A percentile compares a stretch with the other conserved stretches of the same genome.
These are phyloP conservation scores for Morinoia aosen DNA, from an alignment of 2,888 invertebrate genomes.

Conservation along the genomic window DNA sequence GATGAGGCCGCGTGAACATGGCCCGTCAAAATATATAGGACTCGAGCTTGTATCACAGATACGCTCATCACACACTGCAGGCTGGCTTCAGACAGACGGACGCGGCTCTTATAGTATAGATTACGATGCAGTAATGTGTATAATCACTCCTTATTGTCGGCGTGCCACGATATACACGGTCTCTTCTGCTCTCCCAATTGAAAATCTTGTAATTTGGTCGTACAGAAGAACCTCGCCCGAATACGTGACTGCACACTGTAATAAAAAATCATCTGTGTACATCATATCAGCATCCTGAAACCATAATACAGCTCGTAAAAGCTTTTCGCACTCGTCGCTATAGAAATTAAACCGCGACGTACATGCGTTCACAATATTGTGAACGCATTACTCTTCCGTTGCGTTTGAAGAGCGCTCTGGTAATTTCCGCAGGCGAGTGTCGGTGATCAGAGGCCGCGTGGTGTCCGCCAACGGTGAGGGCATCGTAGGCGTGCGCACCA, in stretches of 20 bases:
- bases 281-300: neutral
- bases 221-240: neutral
- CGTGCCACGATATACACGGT: neutral
- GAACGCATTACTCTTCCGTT: neutral
- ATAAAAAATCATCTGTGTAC: neutral
- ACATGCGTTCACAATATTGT: neutral
- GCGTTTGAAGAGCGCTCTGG: neutral
- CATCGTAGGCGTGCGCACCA: slow-evolving; percentile 96
- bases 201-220: neutral
- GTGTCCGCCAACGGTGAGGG: slow-evolving; percentile 94
- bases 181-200: neutral
- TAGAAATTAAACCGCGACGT: neutral
- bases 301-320: neutral
- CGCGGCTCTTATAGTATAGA: too few relatives aligned
- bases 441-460: slow-evolving; percentile 98
- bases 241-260: neutral
- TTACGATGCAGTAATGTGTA: neutral
- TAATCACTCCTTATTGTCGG: neutral
- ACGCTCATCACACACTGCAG: too few relatives aligned
- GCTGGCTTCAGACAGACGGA: too few relatives aligned
- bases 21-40: too few relatives aligned
- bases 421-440: slow-evolving; percentile 85
- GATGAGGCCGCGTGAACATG: too few relatives aligned
- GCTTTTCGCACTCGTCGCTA: neutral
- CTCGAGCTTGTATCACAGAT: too few relatives aligned